phyloP scores from a whole-genome alignment of 2,113 vertebrate genomes.

The Oreocharis arfaki region DNA sequence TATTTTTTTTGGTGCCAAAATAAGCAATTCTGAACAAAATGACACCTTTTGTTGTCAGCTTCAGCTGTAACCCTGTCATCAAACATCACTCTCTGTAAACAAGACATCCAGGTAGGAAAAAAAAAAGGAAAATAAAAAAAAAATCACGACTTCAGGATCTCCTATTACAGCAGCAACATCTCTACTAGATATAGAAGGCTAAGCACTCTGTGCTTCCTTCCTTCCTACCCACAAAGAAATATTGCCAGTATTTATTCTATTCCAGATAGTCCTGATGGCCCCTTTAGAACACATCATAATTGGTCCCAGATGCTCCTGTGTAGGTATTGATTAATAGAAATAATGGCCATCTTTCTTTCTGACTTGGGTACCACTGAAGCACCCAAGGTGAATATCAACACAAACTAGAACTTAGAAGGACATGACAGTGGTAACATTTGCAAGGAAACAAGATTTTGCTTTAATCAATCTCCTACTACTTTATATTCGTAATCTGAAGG shows the following conservation, averaged over 20 bases:
- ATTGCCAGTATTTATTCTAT: neutral
- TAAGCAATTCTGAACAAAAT: neutral
- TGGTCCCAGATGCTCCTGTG: neutral
- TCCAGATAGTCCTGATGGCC: neutral
- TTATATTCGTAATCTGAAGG: constrained; percentile 17
- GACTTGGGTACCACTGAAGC: neutral
- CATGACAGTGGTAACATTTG: neutral
- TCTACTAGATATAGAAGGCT: neutral
- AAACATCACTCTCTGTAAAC: neutral
- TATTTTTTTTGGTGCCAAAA: neutral
- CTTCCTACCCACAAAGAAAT: neutral
- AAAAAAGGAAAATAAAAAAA: neutral
- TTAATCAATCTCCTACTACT: constrained; percentile 32
- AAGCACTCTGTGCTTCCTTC: neutral
- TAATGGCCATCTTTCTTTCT: neutral
- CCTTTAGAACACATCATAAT: neutral
- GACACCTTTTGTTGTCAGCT: neutral
- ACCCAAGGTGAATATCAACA: neutral
- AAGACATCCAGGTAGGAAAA: neutral
- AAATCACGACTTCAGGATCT: neutral
- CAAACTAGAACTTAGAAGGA: neutral
- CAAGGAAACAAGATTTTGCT: constrained; percentile 10
- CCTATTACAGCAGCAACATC: neutral
- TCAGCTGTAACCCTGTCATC: neutral
- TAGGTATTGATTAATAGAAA: neutral